These are phyloP conservation scores for Ophraella communa DNA, from an alignment of 2,888 invertebrate genomes.

Conservation along the genomic window DNA sequence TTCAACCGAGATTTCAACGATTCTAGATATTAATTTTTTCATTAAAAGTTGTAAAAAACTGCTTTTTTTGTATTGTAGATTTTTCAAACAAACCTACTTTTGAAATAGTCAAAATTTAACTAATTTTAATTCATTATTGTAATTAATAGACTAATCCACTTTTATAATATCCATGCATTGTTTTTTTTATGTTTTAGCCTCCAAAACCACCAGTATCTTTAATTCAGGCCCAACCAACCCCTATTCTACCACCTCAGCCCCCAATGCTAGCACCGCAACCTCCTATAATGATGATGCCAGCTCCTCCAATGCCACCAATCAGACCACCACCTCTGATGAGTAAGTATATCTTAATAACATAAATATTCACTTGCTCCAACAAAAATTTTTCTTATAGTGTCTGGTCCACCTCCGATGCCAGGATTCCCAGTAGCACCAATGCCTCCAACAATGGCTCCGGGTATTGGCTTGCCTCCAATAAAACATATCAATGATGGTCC, in stretches of 20 bases:
- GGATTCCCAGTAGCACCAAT: slow-evolving; percentile 59
- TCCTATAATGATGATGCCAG: slow-evolving; percentile 70
- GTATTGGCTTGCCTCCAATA: slow-evolving; percentile 57
- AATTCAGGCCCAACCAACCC: slow-evolving; percentile 62
- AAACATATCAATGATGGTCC: slow-evolving; percentile 62
- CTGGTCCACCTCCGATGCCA: slow-evolving; percentile 61
- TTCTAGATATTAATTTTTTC: no score
- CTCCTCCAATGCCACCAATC: slow-evolving; percentile 66
- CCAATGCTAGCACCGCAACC: slow-evolving; percentile 62
- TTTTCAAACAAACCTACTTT: no score
- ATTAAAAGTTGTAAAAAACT: no score
- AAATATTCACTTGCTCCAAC: slow-evolving; percentile 9
- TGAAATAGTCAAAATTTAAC: no score
- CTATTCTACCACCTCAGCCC: slow-evolving; percentile 60
- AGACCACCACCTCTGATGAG: slow-evolving; percentile 67
- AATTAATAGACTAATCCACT: no score
- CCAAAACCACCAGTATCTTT: slow-evolving; percentile 49
- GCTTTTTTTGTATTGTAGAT: no score
- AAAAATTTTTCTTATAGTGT: slow-evolving; percentile 48
- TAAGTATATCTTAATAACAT: slow-evolving; percentile 46
- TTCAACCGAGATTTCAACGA: no score
- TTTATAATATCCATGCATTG: no score
- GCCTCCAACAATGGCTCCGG: slow-evolving; percentile 53
- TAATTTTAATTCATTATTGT: no score
- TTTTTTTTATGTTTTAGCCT: slow-evolving; percentile 26